These are phyloP conservation scores for Nothura maculosa DNA, from an alignment of 2,797 vertebrate species.

Conservation along the genomic window DNA sequence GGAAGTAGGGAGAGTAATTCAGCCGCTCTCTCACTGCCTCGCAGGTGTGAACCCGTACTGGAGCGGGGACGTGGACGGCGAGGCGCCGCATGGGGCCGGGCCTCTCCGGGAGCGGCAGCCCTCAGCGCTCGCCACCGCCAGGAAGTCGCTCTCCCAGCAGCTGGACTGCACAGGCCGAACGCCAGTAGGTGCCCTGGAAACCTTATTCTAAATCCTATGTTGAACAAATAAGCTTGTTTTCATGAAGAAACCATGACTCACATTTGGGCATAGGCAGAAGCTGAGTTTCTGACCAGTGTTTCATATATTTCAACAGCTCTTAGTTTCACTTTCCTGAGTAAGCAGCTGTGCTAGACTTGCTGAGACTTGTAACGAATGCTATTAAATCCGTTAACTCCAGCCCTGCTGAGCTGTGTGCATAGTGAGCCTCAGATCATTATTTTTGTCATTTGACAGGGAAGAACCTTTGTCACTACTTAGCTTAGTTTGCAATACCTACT, in stretches of 20 bases:
- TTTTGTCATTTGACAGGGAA: neutral
- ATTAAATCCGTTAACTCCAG: neutral
- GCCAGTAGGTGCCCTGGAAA: conserved; percentile 73
- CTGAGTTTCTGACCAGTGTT: neutral
- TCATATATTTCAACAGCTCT: neutral
- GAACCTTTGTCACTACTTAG: neutral
- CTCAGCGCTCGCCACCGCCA: conserved; percentile 81
- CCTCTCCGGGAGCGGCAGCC: conserved; percentile 60
- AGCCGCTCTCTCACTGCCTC: fast-evolving
- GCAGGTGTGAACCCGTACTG: conserved; percentile 88
- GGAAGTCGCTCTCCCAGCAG: conserved; percentile 94
- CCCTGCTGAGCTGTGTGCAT: neutral
- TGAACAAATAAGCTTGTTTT: neutral
- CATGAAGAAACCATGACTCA: neutral
- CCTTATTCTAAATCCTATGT: neutral
- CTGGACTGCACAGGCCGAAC: conserved; percentile 83
- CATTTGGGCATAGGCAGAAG: neutral
- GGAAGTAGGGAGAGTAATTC: fast-evolving
- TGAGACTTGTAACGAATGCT: neutral
- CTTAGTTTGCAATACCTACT: neutral
- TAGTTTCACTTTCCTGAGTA: neutral
- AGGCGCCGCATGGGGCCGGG: conserved; percentile 66
- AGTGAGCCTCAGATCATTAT: neutral
- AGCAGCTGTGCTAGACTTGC: neutral
- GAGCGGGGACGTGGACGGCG: conserved; percentile 82